Evolutionary conservation across 1,140 invertebrate species (phyloP), one percentile per base, ranked within the genome.

Genomic region (Hesperophylax magnus): DNA sequence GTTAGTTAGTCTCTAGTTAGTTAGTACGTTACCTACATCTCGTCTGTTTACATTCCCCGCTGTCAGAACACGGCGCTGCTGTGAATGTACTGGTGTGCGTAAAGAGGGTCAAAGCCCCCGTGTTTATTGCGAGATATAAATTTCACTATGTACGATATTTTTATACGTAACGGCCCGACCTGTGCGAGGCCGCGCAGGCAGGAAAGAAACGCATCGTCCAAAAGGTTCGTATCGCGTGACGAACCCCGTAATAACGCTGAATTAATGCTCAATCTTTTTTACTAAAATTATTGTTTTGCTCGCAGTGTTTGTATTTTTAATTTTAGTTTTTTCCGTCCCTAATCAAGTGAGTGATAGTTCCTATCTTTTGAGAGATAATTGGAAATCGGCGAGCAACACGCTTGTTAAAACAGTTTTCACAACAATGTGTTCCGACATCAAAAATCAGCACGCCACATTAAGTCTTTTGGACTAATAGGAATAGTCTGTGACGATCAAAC

Each of bases 91-190:
- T n/a, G 14, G 27, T 34, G 11, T 58, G 71, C 53, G 72, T 54
- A 22, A 7, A 24, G 22, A n/a, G 34, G 72, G 72, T 76, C 72
- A 31, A 9, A n/a, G 56, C 31, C 72, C 72, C 31, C 72, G 22
- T 60, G 72, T 76, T 72, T 76, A 76, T 76, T 76, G 72, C 72
- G 72, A 72, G 69, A 76, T 76, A 76, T 76, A 76, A 76, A 60
- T 76, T 76, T 76, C 72, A 76, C 34, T 56, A 60, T 76, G 72
- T 76, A 76, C 53, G 72, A 76, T 76, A 76, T 76, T 76, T 54
- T 72, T 72, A 54, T 54, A 72, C 20, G 52, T 8, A 31, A 22
- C 47, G 52, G 63, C 27, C 31, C 63, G 63, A 6, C 69, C 14
- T 22, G 20, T 20, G 3, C 31, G 39, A 17, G 20, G 18, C 69